Evolutionary conservation across 2,113 vertebrate genomes (phyloP).

Genomic region (Motacilla tschutschensis): DNA sequence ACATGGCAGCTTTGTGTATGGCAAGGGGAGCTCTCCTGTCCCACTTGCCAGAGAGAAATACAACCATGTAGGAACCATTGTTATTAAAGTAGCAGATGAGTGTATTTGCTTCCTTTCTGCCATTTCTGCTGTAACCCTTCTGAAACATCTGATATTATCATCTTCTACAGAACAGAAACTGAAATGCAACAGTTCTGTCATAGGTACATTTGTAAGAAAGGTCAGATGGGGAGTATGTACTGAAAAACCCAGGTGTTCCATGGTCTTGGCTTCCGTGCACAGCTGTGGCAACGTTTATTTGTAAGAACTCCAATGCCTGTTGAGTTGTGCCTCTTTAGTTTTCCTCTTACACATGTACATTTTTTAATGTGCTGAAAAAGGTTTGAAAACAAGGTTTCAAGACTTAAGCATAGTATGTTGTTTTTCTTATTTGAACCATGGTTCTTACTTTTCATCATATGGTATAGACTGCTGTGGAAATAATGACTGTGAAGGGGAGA

Average conservation of each 20-base stretch:
- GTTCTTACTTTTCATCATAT: background rate
- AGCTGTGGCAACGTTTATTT: background rate
- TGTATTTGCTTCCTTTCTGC: background rate
- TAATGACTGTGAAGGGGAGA: background rate
- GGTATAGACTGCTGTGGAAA: background rate
- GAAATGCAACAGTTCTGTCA: background rate
- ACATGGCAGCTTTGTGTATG: background rate
- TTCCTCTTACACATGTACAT: background rate
- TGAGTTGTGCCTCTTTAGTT: background rate
- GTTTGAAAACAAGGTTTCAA: background rate
- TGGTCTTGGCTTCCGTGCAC: background rate
- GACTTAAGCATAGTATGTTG: background rate
- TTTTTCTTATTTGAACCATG: background rate
- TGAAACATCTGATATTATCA: background rate
- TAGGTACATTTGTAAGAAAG: background rate
- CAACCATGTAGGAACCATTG: background rate
- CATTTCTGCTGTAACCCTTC: background rate
- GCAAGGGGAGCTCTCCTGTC: background rate
- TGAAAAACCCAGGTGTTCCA: background rate
- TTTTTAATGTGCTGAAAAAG: background rate
- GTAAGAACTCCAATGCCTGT: background rate
- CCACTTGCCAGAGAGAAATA: background rate
- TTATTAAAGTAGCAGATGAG: background rate
- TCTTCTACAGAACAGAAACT: background rate
- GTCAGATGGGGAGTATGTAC: background rate